phyloP scores from a whole-genome alignment of 2,113 vertebrate genomes.

The Sclerurus mexicanus region DNA sequence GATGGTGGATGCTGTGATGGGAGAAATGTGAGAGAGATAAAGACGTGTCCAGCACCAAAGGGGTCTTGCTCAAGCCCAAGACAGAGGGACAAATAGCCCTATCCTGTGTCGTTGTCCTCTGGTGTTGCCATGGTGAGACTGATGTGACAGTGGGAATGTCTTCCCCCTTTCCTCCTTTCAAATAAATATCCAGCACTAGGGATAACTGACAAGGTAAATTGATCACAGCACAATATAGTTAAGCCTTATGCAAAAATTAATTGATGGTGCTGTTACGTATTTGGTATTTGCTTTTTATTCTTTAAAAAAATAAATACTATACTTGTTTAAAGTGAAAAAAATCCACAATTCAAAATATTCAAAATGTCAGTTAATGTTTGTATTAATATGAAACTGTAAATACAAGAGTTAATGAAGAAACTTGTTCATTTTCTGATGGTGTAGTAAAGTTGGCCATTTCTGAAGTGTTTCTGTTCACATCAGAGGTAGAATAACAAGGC shows the following conservation, averaged over 20 bases:
- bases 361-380: not conserved
- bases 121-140: not conserved
- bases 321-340: not conserved
- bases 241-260: not conserved
- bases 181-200: not conserved
- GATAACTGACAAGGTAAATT: not conserved
- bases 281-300: not conserved
- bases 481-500: not conserved
- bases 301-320: not conserved
- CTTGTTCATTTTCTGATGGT: not conserved
- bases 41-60: not conserved
- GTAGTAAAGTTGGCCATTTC: not conserved
- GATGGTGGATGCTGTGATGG: fast-evolving
- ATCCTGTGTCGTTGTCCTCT: not conserved
- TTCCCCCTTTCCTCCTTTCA: not conserved
- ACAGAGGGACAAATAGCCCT: not conserved
- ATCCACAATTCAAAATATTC: not conserved
- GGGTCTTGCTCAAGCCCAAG: not conserved
- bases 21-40: not conserved
- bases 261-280: fast-evolving
- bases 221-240: not conserved
- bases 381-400: not conserved
- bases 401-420: not conserved
- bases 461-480: not conserved
- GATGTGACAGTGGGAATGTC: not conserved